A percentile compares a stretch with the other conserved stretches of the same genome.
These are phyloP conservation scores for Hippocampus comes DNA, from an alignment of 2,113 vertebrate species.

Conservation along the genomic window DNA sequence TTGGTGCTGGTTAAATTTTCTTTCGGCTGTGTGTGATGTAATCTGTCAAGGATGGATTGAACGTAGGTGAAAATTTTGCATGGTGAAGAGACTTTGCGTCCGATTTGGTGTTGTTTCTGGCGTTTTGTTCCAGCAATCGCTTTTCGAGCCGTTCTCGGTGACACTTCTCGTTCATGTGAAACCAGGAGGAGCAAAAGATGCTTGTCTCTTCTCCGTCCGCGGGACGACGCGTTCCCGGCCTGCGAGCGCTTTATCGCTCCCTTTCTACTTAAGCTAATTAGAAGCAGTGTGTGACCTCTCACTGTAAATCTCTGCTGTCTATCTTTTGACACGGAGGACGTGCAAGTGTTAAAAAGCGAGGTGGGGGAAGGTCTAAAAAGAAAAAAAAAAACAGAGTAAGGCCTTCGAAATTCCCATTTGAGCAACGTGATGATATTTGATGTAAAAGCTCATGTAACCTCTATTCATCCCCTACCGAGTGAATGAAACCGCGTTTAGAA, in stretches of 20 bases:
- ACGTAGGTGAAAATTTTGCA: background rate
- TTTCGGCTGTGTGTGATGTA: background rate
- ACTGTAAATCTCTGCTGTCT: constrained; percentile 65
- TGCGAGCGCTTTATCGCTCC: constrained; percentile 54
- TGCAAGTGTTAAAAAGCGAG: background rate
- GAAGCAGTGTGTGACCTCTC: constrained; percentile 59
- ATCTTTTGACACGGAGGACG: constrained; percentile 41
- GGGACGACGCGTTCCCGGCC: constrained; percentile 34
- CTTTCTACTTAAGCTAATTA: constrained; percentile 73
- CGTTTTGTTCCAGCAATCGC: background rate
- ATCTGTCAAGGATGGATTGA: background rate
- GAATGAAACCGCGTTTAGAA: constrained; percentile 5
- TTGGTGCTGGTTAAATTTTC: too few species aligned
- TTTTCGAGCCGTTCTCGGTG: background rate
- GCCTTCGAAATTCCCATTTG: constrained; percentile 50
- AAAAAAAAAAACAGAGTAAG: constrained; percentile 25
- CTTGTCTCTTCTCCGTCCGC: background rate
- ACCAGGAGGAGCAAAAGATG: background rate
- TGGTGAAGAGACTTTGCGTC: background rate
- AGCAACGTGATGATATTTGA: constrained; percentile 34
- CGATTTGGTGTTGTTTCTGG: background rate
- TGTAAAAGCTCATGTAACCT: constrained; percentile 31
- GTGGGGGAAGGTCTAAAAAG: background rate
- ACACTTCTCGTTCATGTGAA: background rate
- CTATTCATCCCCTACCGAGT: constrained; percentile 21